Evolutionary conservation across 1,140 invertebrate genomes (phyloP).

Genomic region (Scaptomyza montana): DNA sequence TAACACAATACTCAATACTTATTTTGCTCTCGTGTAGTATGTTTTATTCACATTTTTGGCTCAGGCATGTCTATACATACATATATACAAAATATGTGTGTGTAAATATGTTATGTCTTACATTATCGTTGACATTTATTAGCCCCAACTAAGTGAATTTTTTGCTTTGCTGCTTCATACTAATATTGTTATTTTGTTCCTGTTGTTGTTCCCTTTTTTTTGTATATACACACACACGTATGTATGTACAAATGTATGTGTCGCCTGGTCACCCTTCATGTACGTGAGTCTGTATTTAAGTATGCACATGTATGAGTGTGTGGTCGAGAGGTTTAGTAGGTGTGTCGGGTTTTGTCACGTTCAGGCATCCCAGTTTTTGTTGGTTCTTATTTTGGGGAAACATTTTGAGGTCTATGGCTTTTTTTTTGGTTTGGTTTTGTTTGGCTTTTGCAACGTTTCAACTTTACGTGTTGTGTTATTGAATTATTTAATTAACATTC

Average conservation of each 20-base stretch:
- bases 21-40: conserved; percentile 6
- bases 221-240: background rate
- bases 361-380: conserved; percentile 49
- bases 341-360: conserved; percentile 67
- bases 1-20: background rate
- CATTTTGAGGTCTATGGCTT: conserved; percentile 15
- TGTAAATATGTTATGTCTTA: conserved; percentile 60
- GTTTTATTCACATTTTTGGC: background rate
- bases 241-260: background rate
- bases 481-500: conserved; percentile 72
- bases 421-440: background rate
- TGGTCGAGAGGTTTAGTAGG: conserved; percentile 39
- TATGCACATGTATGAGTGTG: conserved; percentile 25
- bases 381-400: conserved; percentile 37
- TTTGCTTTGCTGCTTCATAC: conserved; percentile 52
- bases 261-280: background rate
- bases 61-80: background rate
- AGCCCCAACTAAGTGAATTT: conserved; percentile 72
- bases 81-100: background rate
- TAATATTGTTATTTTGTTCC: conserved; percentile 46
- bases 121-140: conserved; percentile 81
- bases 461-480: conserved; percentile 72
- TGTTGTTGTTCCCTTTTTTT: conserved; percentile 40
- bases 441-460: conserved; percentile 45
- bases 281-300: conserved; percentile 17